These are phyloP conservation scores for Avahi laniger DNA, from an alignment of 2,797 vertebrate genomes.

Conservation along the genomic window DNA sequence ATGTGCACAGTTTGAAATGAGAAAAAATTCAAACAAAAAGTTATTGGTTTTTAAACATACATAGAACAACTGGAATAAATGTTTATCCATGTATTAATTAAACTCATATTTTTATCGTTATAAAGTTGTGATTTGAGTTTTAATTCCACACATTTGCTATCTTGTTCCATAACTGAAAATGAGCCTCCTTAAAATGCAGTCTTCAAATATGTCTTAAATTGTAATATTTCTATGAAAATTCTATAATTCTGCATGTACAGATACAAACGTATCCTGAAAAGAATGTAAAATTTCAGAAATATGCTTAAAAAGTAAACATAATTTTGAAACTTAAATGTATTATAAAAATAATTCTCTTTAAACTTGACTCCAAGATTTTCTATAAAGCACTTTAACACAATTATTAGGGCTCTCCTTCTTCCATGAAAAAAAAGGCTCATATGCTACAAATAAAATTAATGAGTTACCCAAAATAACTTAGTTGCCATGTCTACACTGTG, in stretches of 20 bases:
- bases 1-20: neutral
- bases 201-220: neutral
- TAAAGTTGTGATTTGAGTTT: neutral
- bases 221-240: neutral
- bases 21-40: neutral
- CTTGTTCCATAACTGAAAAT: neutral
- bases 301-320: neutral
- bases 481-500: neutral
- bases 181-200: neutral
- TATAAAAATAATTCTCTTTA: constrained; percentile 10
- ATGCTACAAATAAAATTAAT: neutral
- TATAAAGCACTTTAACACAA: neutral
- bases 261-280: neutral
- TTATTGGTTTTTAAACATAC: neutral
- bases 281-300: neutral
- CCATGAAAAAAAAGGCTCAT: neutral
- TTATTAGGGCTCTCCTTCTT: neutral
- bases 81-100: neutral
- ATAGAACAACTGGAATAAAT: neutral
- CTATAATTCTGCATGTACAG: neutral
- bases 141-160: neutral
- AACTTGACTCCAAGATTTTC: neutral
- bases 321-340: neutral
- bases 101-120: neutral
- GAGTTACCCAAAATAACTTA: neutral